Conservation (phyloP, 2,797 vertebrate species). For the Salmo trutta region DNA sequence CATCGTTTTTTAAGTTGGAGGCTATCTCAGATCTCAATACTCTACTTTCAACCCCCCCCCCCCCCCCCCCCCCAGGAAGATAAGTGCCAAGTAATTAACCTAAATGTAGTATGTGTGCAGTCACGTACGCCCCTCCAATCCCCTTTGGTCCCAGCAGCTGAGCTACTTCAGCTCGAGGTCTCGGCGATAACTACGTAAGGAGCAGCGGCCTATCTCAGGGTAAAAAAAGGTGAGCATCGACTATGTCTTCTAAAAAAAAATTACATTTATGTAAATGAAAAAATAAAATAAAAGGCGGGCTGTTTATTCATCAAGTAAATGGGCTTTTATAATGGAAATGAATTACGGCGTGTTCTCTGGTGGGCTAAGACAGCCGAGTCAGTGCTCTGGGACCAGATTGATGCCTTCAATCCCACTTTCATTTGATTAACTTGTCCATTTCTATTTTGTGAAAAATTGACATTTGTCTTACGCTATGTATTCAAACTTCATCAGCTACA, state of each 20-base stretch:
- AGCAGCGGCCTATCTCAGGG: neutral
- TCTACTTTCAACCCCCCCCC: neutral
- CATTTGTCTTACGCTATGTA: conserved; percentile 6
- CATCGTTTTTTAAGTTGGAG: conserved; percentile 19
- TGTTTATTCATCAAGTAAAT: conserved; percentile 72
- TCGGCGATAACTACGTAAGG: neutral
- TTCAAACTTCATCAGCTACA: conserved; percentile 19
- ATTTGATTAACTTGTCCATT: conserved; percentile 66
- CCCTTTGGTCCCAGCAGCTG: neutral
- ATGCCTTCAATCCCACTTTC: conserved; percentile 62
- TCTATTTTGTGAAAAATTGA: no score
- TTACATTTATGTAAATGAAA: conserved; percentile 68
- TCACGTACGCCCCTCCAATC: neutral
- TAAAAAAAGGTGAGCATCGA: conserved; percentile 58
- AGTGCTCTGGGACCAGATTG: conserved; percentile 53
- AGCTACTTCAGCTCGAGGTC: neutral
- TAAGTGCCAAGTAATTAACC: conserved; percentile 7
- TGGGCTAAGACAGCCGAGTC: conserved; percentile 26
- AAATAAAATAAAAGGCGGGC: conserved; percentile 24
- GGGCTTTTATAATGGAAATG: conserved; percentile 59
- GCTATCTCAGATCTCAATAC: neutral
- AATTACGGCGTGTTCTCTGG: conserved; percentile 55
- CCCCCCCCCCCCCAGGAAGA: neutral
- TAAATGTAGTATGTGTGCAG: neutral
- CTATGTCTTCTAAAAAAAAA: conserved; percentile 67